Evolutionary conservation across 2,797 vertebrate species (phyloP), one percentile per base, ranked within the genome.

Genomic region (Sciurus vulgaris): DNA sequence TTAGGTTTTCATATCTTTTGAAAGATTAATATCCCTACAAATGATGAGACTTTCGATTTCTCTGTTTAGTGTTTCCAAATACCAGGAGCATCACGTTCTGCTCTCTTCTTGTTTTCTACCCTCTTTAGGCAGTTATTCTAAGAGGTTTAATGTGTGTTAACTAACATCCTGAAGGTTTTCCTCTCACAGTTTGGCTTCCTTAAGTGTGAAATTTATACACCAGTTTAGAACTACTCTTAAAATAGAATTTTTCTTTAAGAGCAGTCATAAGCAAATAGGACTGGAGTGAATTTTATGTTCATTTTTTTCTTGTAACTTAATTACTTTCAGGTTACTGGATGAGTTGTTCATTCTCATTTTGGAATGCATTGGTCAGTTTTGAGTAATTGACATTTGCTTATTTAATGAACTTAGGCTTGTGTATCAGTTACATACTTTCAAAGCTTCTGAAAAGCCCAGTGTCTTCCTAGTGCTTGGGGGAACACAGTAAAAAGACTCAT

Each of bases 1-100:
- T 98, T 97, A 92, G 79, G 96, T 97, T 97, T 98, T 98, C 83
- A 83, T 86, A 94, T 96, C 97, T 91, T 98, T 96, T 98, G 97
- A 98, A 98, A 98, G 98, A 98, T 98, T 98, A 98, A 98, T 98
- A 94, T 96, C 95, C 81, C 51, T 97, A 85, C 87, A 97, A 97
- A 96, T 96, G 97, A 92, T 76, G 86, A 13, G 81, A 44, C 93
- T 74, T 86, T 97, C 72, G 73, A 73, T 96, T 91, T 94, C 95
- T 98, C 95, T 86, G 95, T 92, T 95, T 93, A 24, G n/a, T 51
- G 87, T 95, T 97, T 97, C 97, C 96, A 54, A 65, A 84, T 96
- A 70, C 73, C 86, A 81, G 85, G 94, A 96, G 72, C 93, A 7
- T 35, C 72, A 17, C 81, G 84, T 85, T 70, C 83, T 95, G 89